Conservation (phyloP, 2,113 vertebrate species). For the Isurus oxyrinchus region DNA sequence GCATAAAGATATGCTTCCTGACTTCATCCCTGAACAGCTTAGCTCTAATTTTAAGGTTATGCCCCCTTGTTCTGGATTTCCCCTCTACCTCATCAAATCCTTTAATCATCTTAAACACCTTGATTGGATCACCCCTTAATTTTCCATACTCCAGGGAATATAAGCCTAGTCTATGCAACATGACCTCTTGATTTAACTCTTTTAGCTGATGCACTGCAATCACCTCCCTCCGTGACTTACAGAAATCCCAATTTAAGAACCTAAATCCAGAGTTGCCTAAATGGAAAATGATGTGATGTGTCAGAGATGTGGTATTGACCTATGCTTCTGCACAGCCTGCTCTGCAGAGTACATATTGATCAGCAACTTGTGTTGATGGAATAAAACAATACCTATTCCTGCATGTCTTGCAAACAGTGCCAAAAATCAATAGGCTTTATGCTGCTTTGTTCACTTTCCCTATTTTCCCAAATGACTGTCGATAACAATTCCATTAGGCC, state of each 20-base stretch:
- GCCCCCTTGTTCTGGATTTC: background rate
- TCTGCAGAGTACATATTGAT: slow-evolving; percentile 11
- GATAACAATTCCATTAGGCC: slow-evolving; percentile 30
- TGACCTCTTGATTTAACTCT: background rate
- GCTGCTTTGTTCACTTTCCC: slow-evolving; percentile 4
- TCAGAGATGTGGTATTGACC: background rate
- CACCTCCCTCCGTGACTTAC: background rate
- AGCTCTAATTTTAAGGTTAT: background rate
- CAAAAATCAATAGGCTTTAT: slow-evolving; percentile 10
- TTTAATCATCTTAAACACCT: background rate
- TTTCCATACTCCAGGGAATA: background rate
- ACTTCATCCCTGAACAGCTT: background rate
- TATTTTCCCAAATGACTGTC: slow-evolving; percentile 27
- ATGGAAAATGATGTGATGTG: background rate
- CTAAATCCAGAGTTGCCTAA: background rate
- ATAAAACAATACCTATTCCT: background rate
- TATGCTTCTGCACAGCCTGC: background rate
- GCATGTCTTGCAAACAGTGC: background rate
- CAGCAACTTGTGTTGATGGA: slow-evolving; percentile 25
- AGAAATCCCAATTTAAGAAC: background rate
- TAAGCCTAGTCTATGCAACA: background rate
- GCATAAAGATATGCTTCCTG: background rate
- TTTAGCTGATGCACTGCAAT: background rate
- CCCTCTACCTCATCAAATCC: background rate
- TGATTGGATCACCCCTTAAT: no score